phyloP scores from a whole-genome alignment of 2,797 vertebrate genomes.

The Falco biarmicus region DNA sequence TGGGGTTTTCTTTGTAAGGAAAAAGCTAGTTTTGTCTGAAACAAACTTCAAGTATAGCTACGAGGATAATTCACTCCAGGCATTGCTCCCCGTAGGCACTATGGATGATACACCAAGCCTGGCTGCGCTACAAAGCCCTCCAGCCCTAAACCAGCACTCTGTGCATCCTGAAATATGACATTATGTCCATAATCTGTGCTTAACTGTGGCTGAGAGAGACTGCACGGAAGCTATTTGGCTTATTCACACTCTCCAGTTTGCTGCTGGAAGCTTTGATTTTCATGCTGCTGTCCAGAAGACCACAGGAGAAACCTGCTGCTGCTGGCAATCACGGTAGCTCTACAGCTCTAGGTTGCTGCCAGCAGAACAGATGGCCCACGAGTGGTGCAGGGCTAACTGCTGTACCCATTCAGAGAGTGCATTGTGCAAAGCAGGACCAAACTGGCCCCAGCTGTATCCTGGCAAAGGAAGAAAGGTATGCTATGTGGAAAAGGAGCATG shows the following conservation, averaged over 20 bases:
- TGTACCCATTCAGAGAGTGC: background rate
- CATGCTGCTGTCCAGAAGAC: background rate
- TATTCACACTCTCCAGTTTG: background rate
- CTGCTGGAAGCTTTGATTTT: background rate
- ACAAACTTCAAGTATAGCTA: background rate
- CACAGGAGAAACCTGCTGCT: background rate
- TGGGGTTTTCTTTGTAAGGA: background rate
- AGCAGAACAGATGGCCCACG: background rate
- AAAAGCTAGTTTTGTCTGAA: background rate
- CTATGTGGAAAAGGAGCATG: background rate
- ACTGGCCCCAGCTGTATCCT: background rate
- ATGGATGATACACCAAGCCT: background rate
- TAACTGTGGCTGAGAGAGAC: rapidly evolving
- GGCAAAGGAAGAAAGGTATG: background rate
- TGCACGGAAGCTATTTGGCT: background rate
- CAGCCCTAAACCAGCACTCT: background rate
- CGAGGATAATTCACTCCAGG: background rate
- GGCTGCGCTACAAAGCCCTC: background rate
- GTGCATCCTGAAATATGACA: background rate
- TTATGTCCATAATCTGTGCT: background rate
- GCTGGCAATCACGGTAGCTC: background rate
- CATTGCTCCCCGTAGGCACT: background rate
- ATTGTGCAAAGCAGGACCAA: background rate
- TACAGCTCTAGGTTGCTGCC: background rate
- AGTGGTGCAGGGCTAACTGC: background rate